Base-by-base conservation (phyloP, 1,140 invertebrate species). In the Pseudomyrmex gracilis region DNA sequence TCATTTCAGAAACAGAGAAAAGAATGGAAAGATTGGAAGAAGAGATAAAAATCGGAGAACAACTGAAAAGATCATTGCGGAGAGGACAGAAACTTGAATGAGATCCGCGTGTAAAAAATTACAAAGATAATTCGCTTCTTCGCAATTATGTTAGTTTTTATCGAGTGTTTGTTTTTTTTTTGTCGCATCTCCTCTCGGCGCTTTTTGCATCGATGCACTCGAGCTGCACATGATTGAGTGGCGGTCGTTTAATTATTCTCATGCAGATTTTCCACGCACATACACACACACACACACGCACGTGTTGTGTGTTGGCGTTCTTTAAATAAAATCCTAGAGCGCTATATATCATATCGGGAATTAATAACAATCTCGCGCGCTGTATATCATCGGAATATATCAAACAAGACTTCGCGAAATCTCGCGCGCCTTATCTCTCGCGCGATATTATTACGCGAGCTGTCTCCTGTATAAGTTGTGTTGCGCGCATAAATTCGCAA, bases 181-280 rank as follows among this genome's bases (percentile, higher is more conserved):
- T 61, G 3, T 22, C 43, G 5, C 7, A 34, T 20, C 17, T 15
- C 45, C 22, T 76, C 22, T 53, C 24, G 24, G 45, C n/a, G 49
- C 8, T 45, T 66, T 66, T 66, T 55, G 24, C 73, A 64, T 43
- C 49, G 12, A 9, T n/a, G 61, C 61, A 55, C 51, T 67, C n/a
- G 63, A 15, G 2, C 49, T 9, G 49, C 12, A 22, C n/a, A 53
- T 58, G 34, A 43, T 77, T 77, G 61, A 78, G 34, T 68, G 51
- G n/a, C 24, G 61, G 61, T 47, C 17, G 64, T 70, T 78, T 68
- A 70, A 78, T 70, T 78, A 78, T 17, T 58, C 64, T 3, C 15
- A 34, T 5, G 43, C 53, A 58, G 45, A 76, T 78, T 78, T 57
- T 78, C 51, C 20, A 49, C n/a, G n/a, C n/a, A n/a, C n/a, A n/a